Evolutionary conservation across 2,888 invertebrate species (phyloP).

Genomic region (Drosophila limbata): DNA sequence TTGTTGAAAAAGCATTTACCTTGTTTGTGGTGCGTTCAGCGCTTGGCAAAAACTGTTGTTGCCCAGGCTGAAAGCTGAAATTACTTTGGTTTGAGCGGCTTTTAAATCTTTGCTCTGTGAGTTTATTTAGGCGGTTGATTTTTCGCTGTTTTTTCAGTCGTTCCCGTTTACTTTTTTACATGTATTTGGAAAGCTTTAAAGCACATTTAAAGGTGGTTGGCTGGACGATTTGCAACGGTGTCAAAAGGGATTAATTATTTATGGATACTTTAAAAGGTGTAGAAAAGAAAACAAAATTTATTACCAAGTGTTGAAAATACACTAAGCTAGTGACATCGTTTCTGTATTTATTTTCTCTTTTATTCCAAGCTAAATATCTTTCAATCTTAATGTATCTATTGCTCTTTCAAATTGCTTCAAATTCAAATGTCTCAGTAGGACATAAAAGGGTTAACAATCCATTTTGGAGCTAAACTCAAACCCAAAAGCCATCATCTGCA

Average conservation of each 20-base stretch:
- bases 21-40: conserved; percentile 75
- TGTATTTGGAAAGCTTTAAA: conserved; percentile 38
- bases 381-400: conserved; percentile 30
- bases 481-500: conserved; percentile 19
- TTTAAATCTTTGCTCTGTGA: conserved; percentile 81
- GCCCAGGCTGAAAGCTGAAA: conserved; percentile 64
- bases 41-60: conserved; percentile 72
- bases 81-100: conserved; percentile 75
- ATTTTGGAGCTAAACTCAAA: conserved; percentile 17
- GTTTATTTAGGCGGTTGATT: conserved; percentile 76
- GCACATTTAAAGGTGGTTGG: conserved; percentile 28
- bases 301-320: neutral
- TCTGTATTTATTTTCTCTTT: neutral
- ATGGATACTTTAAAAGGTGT: neutral
- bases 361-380: neutral
- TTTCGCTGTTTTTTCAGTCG: conserved; percentile 26
- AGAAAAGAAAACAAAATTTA: neutral
- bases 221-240: neutral
- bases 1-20: conserved; percentile 77
- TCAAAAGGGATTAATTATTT: neutral
- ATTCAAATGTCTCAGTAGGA: conserved; percentile 35
- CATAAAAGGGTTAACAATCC: conserved; percentile 58
- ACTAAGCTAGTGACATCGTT: neutral
- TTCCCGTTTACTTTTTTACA: neutral
- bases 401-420: conserved; percentile 28